Evolutionary conservation across 2,797 vertebrate genomes (phyloP), one percentile per base, ranked within the genome.

Genomic region (Lates japonicus): DNA sequence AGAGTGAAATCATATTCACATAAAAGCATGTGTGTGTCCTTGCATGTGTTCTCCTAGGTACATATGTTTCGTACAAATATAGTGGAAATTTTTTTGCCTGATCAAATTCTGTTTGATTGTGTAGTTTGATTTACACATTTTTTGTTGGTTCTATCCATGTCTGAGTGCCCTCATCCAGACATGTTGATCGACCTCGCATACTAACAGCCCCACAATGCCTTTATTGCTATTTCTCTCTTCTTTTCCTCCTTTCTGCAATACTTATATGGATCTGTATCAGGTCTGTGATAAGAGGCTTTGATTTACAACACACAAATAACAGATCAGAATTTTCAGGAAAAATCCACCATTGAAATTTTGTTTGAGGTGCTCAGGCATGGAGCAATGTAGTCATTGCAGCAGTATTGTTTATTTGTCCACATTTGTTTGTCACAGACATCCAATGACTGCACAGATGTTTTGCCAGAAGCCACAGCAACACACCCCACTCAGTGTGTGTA

Each of bases 231-330:
- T 46, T n/a, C n/a, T 85, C 77, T 91, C 81, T 82, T 54, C 81
- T 74, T 82, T 75, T 73, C 86, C 58, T 80, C 87, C 76, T 92
- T 78, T 94, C 90, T 89, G 88, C 89, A 63, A 41, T 76, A 51
- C 90, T 88, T 88, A 55, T 91, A 97, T n/a, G 97, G 96, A 97
- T 97, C 95, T 97, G 96, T 96, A 94, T 97, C 95, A 97, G 96
- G 97, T 97, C 96, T 80, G 94, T 94, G n/a, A 94, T 89, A 59
- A 80, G 79, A 85, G 84, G 77, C 80, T 90, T 87, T 84, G 66
- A 78, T 73, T 82, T 64, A 65, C 55, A 42, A 74, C 76, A 71
- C 68, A 57, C 46, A 31, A 66, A 35, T 48, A 69, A 19, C 11
- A 37, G 2, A n/a, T 52, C 46, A 55, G 17, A 67, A 20, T 55